Evolutionary conservation across 1,140 invertebrate genomes (phyloP), one percentile per base, ranked within the genome.

Genomic region (Ruditapes philippinarum): DNA sequence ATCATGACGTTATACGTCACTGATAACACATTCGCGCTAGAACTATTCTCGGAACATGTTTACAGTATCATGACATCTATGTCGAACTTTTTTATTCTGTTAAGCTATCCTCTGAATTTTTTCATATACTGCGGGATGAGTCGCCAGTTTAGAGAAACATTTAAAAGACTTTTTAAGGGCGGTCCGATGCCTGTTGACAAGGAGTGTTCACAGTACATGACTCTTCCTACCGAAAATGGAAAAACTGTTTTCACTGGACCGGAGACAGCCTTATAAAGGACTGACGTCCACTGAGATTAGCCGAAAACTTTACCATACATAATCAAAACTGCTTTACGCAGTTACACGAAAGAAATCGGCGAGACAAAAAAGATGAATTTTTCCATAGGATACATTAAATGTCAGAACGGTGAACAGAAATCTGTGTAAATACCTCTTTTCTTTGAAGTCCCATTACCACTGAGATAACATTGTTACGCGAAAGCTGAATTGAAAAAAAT

Each of bases 71-170:
- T 92, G 73, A 93, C 87, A 3, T 89, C 92, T 0, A 91, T 98
- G 57, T 97, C 98, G 22, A 98, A 98, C 96, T 98, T 99, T 96
- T 98, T 98, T 95, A 98, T 99, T 89, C 97, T 98, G 62, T 96
- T 98, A 11, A 98, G 97, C 28, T 99, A 99, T 95, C 98, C 98
- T 0, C 97, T 99, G 82, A 99, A 99, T 95, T 99, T 99, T 94
- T 98, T 98, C 80, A 99, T 99, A 88, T 99, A 99, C 95, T 99
- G 98, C 95, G 98, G 98, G 7, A 99, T 99, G 98, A 98, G 98
- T 70, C 96, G 98, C 33, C 98, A 99, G 94, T 99, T 99, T 94
- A 96, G 98, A 42, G 98, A 99, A 95, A 99, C 98, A 0, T 99
- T 99, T 96, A 98, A 98, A 92, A 97, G 98, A 92, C 96, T 99